A percentile compares a stretch with the other conserved stretches of the same genome.
Evolutionary conservation across 2,113 vertebrate species (phyloP).

Genomic region (Callionymus lyra): DNA sequence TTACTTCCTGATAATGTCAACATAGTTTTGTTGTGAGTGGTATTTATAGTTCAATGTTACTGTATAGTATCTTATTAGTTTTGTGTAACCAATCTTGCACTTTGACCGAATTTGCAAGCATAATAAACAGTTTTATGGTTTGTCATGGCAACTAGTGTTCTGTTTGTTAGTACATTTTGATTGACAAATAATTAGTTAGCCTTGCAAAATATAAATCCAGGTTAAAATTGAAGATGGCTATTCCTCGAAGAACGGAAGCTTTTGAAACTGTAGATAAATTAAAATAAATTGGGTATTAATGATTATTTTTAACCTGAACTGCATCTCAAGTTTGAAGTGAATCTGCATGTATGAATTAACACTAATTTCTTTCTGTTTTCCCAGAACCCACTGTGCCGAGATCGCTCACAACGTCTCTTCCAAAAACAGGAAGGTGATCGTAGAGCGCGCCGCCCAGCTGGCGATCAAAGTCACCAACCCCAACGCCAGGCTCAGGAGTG

Average conservation of each 20-base stretch:
- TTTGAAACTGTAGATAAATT: background rate
- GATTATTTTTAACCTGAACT: background rate
- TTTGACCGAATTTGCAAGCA: too few species aligned
- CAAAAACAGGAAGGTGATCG: constrained; percentile 94
- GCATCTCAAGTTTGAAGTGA: background rate
- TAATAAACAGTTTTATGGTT: too few species aligned
- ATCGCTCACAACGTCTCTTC: constrained; percentile 98
- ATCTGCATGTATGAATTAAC: rapidly evolving
- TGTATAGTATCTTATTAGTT: too few species aligned
- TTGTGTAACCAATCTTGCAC: too few species aligned
- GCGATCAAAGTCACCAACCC: constrained; percentile 97
- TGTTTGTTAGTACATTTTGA: too few species aligned
- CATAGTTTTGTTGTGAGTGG: too few species aligned
- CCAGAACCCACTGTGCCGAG: constrained; percentile 89
- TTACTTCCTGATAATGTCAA: too few species aligned
- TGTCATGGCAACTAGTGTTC: too few species aligned
- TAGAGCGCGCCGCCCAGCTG: constrained; percentile 93
- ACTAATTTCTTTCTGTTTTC: constrained; percentile 9
- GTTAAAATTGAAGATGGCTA: too few species aligned
- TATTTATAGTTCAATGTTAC: too few species aligned
- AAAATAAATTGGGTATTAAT: background rate
- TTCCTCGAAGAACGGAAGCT: background rate
- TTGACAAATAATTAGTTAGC: too few species aligned
- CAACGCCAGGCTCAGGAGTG: constrained; percentile 94
- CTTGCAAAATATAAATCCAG: too few species aligned